Conservation (phyloP, 1,140 invertebrate species). For the Helicoverpa armigera region DNA sequence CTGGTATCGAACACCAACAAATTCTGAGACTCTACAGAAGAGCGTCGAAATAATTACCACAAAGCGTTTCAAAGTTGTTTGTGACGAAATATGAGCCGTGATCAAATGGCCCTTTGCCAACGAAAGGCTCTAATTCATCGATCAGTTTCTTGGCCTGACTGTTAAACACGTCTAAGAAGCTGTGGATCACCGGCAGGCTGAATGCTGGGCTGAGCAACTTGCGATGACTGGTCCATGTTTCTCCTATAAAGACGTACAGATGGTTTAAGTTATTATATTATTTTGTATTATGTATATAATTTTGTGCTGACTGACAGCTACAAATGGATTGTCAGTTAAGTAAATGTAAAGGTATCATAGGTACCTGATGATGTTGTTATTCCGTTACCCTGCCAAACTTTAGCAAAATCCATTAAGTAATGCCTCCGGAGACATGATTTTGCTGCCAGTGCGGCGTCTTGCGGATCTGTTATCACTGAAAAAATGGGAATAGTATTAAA, state of each 20-base stretch:
- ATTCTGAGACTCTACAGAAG: too few relatives aligned
- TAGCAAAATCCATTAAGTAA: not conserved
- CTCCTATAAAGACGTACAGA: slow-evolving; percentile 46
- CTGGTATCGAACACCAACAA: too few relatives aligned
- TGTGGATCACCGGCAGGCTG: slow-evolving; percentile 94
- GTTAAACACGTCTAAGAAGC: slow-evolving; percentile 93
- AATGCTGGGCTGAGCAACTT: slow-evolving; percentile 95
- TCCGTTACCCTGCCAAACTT: not conserved
- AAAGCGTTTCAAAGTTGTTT: too few relatives aligned
- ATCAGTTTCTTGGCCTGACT: slow-evolving; percentile 90
- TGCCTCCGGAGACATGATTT: not conserved
- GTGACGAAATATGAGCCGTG: too few relatives aligned
- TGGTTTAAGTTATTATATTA: not conserved
- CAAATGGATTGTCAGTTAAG: too few relatives aligned
- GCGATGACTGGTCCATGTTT: slow-evolving; percentile 62
- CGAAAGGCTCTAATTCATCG: slow-evolving; percentile 87
- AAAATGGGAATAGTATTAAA: not conserved
- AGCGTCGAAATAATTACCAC: too few relatives aligned
- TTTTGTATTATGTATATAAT: too few relatives aligned
- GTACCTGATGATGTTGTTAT: slow-evolving; percentile 9
- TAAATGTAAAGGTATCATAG: not conserved
- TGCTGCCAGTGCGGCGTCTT: not conserved
- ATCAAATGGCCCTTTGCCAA: slow-evolving; percentile 88
- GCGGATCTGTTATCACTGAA: slow-evolving; percentile 23
- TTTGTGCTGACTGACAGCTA: too few relatives aligned